A percentile compares a stretch with the other conserved stretches of the same genome.
phyloP scores from a whole-genome alignment of 2,797 vertebrate genomes.

The Luscinia luscinia region DNA sequence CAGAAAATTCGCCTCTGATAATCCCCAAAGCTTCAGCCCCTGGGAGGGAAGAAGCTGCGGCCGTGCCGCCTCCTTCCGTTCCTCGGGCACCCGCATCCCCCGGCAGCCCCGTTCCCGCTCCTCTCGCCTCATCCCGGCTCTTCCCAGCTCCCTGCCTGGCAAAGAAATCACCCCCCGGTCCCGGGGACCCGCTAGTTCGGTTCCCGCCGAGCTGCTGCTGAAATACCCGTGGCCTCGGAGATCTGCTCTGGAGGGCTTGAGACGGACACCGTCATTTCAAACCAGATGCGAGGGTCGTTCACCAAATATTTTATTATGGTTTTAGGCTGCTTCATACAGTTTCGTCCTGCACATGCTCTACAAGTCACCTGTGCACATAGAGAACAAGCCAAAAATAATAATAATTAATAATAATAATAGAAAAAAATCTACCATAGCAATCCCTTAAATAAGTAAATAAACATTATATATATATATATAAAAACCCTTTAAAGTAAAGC shows the following conservation, averaged over 20 bases:
- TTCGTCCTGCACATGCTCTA: conserved; percentile 86
- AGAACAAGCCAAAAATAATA: conserved; percentile 86
- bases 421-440: conserved; percentile 86
- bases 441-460: conserved; percentile 98
- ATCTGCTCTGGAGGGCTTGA: neutral
- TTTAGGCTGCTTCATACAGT: conserved; percentile 85
- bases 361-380: conserved; percentile 89
- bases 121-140: neutral
- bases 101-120: neutral
- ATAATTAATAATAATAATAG: conserved; percentile 75
- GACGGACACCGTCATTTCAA: conserved; percentile 24
- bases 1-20: neutral
- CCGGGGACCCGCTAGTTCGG: neutral
- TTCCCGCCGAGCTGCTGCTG: neutral
- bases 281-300: conserved; percentile 77
- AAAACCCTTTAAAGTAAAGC: conserved; percentile 86
- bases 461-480: conserved; percentile 86
- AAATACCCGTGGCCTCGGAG: conserved; percentile 25
- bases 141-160: neutral
- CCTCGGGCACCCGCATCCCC: neutral
- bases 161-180: neutral
- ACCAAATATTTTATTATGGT: conserved; percentile 87
- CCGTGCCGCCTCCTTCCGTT: neutral
- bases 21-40: neutral
- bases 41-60: neutral